Base-by-base conservation (phyloP, 2,113 vertebrate genomes). In the Cyprinodon tularosa region DNA sequence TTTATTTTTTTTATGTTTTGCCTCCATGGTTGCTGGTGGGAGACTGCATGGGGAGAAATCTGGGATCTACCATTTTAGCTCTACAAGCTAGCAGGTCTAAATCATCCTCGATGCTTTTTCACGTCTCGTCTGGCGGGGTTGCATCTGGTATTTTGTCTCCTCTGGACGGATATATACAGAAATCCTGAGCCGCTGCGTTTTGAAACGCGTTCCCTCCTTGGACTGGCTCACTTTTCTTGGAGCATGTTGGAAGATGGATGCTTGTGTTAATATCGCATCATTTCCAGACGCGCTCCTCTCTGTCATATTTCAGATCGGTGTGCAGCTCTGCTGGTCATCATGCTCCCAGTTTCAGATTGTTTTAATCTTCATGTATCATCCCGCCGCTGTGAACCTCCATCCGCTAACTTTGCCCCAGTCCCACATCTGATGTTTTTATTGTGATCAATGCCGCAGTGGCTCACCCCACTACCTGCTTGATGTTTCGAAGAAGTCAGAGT, bases 21-120 rank as follows among this genome's bases (percentile, higher is more conserved):
- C 84, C 77, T 91, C 84, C 90, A 82, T 87, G 83, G 84, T 88
- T 77, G 87, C 87, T 86, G 76, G 82, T 89, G 87, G 88, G 84
- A 80, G 77, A 77, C 77, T 86, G 84, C 83, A 88, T 57, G 68
- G 81, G 76, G 77, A 81, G 72, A 84, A 86, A 85, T 88, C 76
- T 81, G 89, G 89, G 76, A 78, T 88, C 89, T 91, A 88, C 90
- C 91, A 92, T 93, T 93, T 93, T 93, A 92, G 78, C 57, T 68
- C 68, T 45, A 77, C 76, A 67, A 87, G 88, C 89, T 86, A 82
- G 87, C 84, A 78, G 67, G 64, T 82, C 74, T 64, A 66, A 69
- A 83, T 76, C 86, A 82, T 82, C 77, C 29, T 77, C 22, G 11
- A 44, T 6, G 69, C 64, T 66, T 66, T 68, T 65, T 71, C 68